These are phyloP conservation scores for Merops nubicus DNA, from an alignment of 2,113 vertebrate species.

Conservation along the genomic window DNA sequence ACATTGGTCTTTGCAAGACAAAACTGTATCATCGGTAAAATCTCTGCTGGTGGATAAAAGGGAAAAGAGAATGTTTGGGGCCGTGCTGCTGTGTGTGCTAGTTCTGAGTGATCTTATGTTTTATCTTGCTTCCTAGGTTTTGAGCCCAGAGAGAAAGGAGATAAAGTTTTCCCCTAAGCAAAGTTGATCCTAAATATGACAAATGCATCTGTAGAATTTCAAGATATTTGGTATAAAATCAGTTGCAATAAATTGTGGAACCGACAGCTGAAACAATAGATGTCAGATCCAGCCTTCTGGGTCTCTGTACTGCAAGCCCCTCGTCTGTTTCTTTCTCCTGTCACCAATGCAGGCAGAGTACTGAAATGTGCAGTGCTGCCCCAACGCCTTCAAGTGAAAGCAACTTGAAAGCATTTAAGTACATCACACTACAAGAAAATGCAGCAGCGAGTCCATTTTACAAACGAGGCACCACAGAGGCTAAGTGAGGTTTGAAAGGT, in stretches of 20 bases:
- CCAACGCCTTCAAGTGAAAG: background rate
- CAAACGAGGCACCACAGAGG: background rate
- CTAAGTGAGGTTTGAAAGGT: background rate
- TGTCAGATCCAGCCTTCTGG: background rate
- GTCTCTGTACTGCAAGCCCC: background rate
- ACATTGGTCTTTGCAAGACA: background rate
- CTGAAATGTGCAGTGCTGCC: background rate
- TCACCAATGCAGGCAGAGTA: background rate
- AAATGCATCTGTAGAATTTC: background rate
- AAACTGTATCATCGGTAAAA: background rate
- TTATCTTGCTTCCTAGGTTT: background rate
- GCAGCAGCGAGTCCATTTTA: background rate
- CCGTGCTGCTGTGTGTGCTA: background rate
- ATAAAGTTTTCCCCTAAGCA: background rate
- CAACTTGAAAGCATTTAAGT: background rate
- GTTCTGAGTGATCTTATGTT: background rate
- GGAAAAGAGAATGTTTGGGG: background rate
- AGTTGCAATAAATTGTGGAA: background rate
- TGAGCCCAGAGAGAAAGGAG: background rate
- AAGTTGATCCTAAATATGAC: background rate
- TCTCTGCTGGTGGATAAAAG: background rate
- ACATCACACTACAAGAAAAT: background rate
- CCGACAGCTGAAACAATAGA: background rate
- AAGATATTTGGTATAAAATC: background rate
- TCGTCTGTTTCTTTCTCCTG: background rate